Conservation (phyloP, 2,888 invertebrate species). For the Phaedon cochleariae region DNA sequence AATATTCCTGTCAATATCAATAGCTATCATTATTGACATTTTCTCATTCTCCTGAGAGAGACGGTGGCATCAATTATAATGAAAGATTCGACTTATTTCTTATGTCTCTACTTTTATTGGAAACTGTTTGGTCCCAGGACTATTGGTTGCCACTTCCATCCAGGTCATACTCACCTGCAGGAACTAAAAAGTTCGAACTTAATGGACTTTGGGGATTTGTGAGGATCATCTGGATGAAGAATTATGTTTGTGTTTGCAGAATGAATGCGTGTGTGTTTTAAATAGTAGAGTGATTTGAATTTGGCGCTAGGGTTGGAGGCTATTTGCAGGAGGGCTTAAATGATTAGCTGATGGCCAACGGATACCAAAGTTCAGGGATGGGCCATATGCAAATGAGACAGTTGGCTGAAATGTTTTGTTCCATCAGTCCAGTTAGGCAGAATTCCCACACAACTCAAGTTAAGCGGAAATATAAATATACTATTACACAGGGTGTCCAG, state of each 20-base stretch:
- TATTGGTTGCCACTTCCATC: too few relatives aligned
- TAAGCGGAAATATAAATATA: not conserved
- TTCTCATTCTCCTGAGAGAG: too few relatives aligned
- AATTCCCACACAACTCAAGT: not conserved
- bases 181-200: not conserved
- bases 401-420: not conserved
- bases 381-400: constrained; percentile 14
- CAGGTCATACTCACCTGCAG: not conserved
- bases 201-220: constrained; percentile 24
- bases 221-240: constrained; percentile 24
- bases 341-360: constrained; percentile 33
- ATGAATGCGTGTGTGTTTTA: constrained; percentile 33
- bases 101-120: too few relatives aligned
- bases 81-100: too few relatives aligned
- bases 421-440: not conserved
- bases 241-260: constrained; percentile 31
- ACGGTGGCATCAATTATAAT: too few relatives aligned
- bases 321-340: constrained; percentile 32
- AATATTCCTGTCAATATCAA: too few relatives aligned
- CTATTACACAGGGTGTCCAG: too few relatives aligned
- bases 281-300: constrained; percentile 30
- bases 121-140: too few relatives aligned
- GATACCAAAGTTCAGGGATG: constrained; percentile 29
- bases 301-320: constrained; percentile 20
- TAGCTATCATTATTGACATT: too few relatives aligned